Percentiles rank a stretch among this genome's conserved stretches.
Evolutionary conservation across 2,113 vertebrate species (phyloP).

Genomic region (Malurus alboscapulatus): DNA sequence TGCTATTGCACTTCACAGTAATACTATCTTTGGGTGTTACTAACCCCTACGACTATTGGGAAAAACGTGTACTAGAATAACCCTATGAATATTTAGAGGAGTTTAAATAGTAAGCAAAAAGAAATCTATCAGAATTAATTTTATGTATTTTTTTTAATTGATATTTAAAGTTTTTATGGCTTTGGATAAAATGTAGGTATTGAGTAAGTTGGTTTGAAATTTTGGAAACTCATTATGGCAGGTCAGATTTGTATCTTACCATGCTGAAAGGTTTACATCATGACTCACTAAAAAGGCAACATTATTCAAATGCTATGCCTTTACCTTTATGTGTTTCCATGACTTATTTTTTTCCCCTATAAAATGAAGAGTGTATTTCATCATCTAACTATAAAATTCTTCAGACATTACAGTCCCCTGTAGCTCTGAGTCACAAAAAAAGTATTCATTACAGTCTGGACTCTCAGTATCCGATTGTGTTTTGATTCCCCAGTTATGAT

Average conservation of each 20-base stretch:
- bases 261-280: neutral
- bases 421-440: neutral
- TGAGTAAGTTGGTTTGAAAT: neutral
- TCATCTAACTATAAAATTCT: neutral
- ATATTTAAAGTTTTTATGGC: neutral
- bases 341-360: neutral
- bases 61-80: neutral
- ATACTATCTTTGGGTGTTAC: neutral
- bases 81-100: neutral
- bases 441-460: neutral
- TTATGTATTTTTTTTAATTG: neutral
- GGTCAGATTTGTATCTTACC: neutral
- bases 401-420: neutral
- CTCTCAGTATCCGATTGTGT: neutral
- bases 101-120: neutral
- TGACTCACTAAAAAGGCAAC: neutral
- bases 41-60: neutral
- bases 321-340: neutral
- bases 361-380: neutral
- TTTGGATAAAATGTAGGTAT: neutral
- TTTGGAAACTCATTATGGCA: neutral
- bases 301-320: neutral
- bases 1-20: neutral
- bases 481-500: neutral
- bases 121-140: neutral